These are phyloP conservation scores for Enteromius treurensis DNA, from an alignment of 2,797 vertebrate genomes.

Conservation along the genomic window DNA sequence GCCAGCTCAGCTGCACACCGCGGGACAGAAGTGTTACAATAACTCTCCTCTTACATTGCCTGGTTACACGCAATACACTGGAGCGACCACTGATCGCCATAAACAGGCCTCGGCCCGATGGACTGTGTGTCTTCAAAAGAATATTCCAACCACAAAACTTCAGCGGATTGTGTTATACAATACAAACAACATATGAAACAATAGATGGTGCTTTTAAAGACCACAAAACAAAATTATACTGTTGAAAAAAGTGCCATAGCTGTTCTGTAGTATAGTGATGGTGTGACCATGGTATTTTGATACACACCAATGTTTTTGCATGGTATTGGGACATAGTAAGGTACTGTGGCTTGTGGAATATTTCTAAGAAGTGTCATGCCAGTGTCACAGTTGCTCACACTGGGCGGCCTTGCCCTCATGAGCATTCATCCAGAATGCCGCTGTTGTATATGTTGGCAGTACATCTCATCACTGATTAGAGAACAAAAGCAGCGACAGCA, in stretches of 20 bases:
- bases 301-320: not conserved
- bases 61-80: slow-evolving; percentile 19
- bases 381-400: slow-evolving; percentile 50
- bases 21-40: slow-evolving; percentile 40
- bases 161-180: not conserved
- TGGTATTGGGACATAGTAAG: not conserved
- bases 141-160: not conserved
- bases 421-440: slow-evolving; percentile 29
- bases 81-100: slow-evolving; percentile 2
- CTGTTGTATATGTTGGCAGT: slow-evolving; percentile 65
- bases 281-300: not conserved
- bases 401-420: slow-evolving; percentile 37
- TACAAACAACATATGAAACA: not conserved
- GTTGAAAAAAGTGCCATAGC: too few species aligned
- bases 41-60: slow-evolving; percentile 38
- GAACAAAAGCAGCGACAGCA: slow-evolving; percentile 66
- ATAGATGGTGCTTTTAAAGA: not conserved
- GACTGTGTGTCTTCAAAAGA: not conserved
- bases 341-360: slow-evolving; percentile 23
- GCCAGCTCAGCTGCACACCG: slow-evolving; percentile 41
- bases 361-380: slow-evolving; percentile 37
- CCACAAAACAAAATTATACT: not conserved
- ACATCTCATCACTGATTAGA: slow-evolving; percentile 66
- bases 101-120: slow-evolving; percentile 2
- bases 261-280: not conserved